A percentile compares a stretch with the other conserved stretches of the same genome.
Evolutionary conservation across 2,888 invertebrate genomes (phyloP).

Genomic region (Nemurella pictetii): DNA sequence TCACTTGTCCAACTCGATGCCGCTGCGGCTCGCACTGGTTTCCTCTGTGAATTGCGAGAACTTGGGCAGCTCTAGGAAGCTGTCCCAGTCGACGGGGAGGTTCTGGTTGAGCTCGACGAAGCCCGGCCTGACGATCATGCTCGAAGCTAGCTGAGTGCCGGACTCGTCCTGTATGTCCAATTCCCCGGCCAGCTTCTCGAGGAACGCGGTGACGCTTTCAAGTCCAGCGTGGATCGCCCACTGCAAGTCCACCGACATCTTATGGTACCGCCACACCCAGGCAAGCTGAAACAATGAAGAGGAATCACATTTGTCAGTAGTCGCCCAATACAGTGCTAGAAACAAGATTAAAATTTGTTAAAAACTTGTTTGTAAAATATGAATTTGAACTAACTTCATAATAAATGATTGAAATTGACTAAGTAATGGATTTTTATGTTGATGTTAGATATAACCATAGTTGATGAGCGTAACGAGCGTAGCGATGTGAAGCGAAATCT

Average conservation of each 20-base stretch:
- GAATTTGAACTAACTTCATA: too few relatives aligned
- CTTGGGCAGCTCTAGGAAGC: conserved; percentile 46
- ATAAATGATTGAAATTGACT: too few relatives aligned
- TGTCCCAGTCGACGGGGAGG: conserved; percentile 47
- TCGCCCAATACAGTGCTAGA: too few relatives aligned
- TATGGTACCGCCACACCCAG: conserved; percentile 42
- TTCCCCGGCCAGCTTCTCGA: conserved; percentile 43
- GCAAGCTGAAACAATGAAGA: conserved; percentile 28
- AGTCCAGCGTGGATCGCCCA: conserved; percentile 40
- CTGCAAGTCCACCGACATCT: conserved; percentile 42
- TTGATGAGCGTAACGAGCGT: too few relatives aligned
- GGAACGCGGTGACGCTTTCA: conserved; percentile 43
- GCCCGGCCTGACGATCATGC: conserved; percentile 44
- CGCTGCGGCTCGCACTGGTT: neutral
- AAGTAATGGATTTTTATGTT: too few relatives aligned
- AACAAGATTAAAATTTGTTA: neutral
- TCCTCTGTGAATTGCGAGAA: conserved; percentile 41
- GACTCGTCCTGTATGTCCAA: conserved; percentile 42
- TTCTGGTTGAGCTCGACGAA: conserved; percentile 46
- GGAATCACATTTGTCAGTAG: too few relatives aligned
- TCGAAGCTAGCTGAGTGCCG: conserved; percentile 42
- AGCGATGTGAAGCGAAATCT: too few relatives aligned
- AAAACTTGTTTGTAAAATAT: neutral
- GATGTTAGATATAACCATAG: too few relatives aligned
- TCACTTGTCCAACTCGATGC: neutral